phyloP scores from a whole-genome alignment of 2,113 vertebrate genomes.

The Laticauda colubrina region DNA sequence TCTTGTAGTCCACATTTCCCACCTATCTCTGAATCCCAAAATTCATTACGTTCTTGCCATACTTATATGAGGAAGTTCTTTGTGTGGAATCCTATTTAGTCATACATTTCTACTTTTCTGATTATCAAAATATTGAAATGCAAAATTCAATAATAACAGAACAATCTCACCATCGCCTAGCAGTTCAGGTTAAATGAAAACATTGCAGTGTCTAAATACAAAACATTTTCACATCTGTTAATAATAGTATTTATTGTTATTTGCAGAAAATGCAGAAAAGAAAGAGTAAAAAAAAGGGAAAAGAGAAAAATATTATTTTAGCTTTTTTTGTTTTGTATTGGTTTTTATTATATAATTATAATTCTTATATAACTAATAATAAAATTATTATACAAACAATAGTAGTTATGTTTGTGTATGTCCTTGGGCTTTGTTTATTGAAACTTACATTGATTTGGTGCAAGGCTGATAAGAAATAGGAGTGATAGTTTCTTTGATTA shows the following conservation, averaged over 20 bases:
- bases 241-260: background rate
- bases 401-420: conserved; percentile 12
- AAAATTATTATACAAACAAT: background rate
- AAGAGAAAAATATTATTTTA: background rate
- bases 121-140: background rate
- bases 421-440: background rate
- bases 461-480: background rate
- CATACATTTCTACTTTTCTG: background rate
- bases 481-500: background rate
- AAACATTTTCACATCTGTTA: conserved; percentile 10
- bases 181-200: background rate
- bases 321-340: background rate
- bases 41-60: background rate
- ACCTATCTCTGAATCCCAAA: background rate
- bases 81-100: background rate
- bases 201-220: background rate
- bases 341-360: background rate
- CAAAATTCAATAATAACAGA: rapidly evolving
- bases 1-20: background rate
- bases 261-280: background rate
- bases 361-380: background rate
- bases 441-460: conserved; percentile 19
- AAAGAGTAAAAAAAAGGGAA: background rate
- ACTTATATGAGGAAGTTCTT: background rate
- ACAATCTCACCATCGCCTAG: background rate